A percentile compares a stretch with the other conserved stretches of the same genome.
phyloP scores from a whole-genome alignment of 1,140 invertebrate species.

The Drepana arcuata region DNA sequence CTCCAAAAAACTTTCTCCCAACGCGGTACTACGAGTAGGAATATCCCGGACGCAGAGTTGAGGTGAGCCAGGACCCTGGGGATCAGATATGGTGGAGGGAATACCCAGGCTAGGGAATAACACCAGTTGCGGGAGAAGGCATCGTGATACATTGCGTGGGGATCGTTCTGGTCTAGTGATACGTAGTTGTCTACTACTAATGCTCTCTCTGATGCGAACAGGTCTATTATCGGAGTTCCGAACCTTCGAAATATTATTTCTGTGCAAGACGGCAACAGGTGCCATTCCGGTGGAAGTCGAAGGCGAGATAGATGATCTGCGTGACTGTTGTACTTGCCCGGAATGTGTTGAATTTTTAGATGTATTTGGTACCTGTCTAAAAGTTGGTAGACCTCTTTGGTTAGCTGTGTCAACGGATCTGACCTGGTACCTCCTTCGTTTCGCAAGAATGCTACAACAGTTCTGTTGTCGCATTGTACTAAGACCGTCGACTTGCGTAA shows the following conservation, averaged over 20 bases:
- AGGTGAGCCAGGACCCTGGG: constrained; percentile 18
- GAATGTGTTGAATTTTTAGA: constrained; percentile 8
- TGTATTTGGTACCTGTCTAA: neutral
- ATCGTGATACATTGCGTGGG: constrained; percentile 11
- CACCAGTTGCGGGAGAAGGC: constrained; percentile 32
- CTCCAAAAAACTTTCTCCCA: constrained; percentile 26
- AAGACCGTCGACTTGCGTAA: constrained; percentile 6
- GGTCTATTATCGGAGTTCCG: constrained; percentile 2
- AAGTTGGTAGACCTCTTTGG: neutral
- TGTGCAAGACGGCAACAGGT: neutral
- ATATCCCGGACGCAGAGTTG: constrained; percentile 10
- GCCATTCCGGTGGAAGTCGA: constrained; percentile 8
- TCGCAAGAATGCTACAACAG: constrained; percentile 20
- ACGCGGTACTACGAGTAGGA: constrained; percentile 18
- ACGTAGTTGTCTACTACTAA: constrained; percentile 1
- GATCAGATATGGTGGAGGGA: constrained; percentile 30
- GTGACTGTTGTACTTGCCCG: constrained; percentile 13
- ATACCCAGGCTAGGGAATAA: constrained; percentile 38
- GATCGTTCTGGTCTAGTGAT: constrained; percentile 2
- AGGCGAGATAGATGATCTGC: constrained; percentile 4
- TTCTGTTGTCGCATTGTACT: constrained; percentile 31
- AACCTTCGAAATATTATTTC: constrained; percentile 8
- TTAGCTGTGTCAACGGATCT: constrained; percentile 17
- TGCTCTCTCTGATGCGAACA: neutral
- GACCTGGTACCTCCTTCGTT: constrained; percentile 35